These are phyloP conservation scores for Calvadosia cruxmelitensis DNA, from an alignment of 30 jellyfish, hydroid and myxozoan species.

Conservation along the genomic window DNA sequence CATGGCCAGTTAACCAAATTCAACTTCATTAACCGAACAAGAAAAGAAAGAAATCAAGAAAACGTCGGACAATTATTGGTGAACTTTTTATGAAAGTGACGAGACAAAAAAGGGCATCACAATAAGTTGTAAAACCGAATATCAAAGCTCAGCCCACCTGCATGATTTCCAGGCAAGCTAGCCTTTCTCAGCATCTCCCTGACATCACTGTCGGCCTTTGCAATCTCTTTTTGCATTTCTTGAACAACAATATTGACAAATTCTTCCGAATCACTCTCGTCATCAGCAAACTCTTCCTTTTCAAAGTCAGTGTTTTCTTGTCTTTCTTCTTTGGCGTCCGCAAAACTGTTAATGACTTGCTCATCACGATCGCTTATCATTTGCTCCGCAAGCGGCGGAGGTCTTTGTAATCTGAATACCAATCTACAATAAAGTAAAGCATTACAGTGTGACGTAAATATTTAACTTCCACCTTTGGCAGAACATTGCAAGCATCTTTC, in stretches of 20 bases:
- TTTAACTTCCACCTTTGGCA: no score
- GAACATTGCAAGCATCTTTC: no score
- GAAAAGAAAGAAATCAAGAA: no score
- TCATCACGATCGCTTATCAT: conserved; percentile 5
- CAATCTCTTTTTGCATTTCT: conserved; percentile 63
- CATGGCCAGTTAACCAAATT: conserved; percentile 20
- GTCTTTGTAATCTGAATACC: conserved; percentile 70
- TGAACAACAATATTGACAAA: conserved; percentile 83
- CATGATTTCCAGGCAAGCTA: conserved; percentile 4
- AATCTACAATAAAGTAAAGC: conserved; percentile 26
- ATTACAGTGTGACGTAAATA: not conserved
- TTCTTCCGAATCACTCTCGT: conserved; percentile 92
- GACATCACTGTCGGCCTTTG: conserved; percentile 29
- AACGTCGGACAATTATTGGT: not conserved
- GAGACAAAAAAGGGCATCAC: not conserved
- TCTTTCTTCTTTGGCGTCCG: not conserved
- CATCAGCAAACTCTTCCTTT: conserved; percentile 45
- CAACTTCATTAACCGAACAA: not conserved
- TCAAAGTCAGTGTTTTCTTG: conserved; percentile 17
- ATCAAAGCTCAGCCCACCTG: no score
- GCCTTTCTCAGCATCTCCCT: conserved; percentile 42
- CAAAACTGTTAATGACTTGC: not conserved
- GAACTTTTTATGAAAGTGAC: not conserved
- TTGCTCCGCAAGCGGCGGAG: conserved; percentile 31
- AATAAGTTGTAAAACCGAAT: no score